Base-by-base conservation (phyloP, 2,113 vertebrate species). In the Eulemur macaco region DNA sequence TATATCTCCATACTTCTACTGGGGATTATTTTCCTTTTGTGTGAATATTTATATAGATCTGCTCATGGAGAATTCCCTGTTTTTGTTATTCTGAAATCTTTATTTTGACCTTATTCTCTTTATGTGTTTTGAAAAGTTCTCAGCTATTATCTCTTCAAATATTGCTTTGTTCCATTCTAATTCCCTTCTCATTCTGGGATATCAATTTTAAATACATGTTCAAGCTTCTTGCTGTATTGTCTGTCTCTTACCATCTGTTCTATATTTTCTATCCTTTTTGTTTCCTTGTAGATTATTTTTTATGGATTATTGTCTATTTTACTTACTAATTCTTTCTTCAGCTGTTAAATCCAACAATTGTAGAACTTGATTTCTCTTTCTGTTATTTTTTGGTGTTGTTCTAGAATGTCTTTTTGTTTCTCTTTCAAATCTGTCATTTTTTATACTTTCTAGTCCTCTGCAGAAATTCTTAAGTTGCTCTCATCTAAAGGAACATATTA, bases 81-180 rank as follows among this genome's bases (percentile, higher is more conserved):
- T 90, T 82, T 82, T 86, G 12, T 76, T 78, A 34, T 63, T 92
- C 77, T 78, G 31, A 84, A 78, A 71, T 73, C 15, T 77, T 77
- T 63, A 74, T 60, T 96, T 66, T 95, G 37, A 42, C n/a, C 81
- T 60, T 76, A 90, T 74, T 92, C 73, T 89, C 66, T 58, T 89
- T 68, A 68, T 63, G 86, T 23, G 20, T 56, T 60, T 91, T 95
- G n/a, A 93, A 95, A 86, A 42, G 2, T 64, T 83, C 31, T 71
- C 60, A 83, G 82, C 25, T 77, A 83, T 78, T 76, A 45, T 34
- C 47, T 69, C 52, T 54, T 88, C 42, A 58, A 50, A 71, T 71
- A 71, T 34, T 64, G 29, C 31, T 80, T 60, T 63, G 23, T 47
- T 29, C 58, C 37, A 42, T 86, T 85, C 39, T 93, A 42, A 52